Evolutionary conservation across 2,797 vertebrate genomes (phyloP).

Genomic region (Anisognathus igniventris): DNA sequence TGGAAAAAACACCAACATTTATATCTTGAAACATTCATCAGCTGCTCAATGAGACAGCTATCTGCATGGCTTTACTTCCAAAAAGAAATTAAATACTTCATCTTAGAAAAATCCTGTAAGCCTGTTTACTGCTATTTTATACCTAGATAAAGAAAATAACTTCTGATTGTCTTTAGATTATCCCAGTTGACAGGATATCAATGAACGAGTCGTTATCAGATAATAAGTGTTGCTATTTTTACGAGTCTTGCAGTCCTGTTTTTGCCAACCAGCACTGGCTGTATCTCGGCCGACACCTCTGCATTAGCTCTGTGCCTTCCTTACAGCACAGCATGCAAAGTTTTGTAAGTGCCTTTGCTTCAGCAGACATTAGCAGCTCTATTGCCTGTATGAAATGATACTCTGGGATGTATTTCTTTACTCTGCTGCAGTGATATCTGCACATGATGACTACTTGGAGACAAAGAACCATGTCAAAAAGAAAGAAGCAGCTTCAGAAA

Average conservation of each 20-base stretch:
- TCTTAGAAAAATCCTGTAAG: neutral
- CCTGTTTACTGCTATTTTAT: neutral
- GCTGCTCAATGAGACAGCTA: neutral
- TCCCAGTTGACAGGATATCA: neutral
- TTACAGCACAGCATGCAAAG: neutral
- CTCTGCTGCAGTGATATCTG: neutral
- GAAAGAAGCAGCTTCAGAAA: neutral
- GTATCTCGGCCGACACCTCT: neutral
- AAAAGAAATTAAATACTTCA: neutral
- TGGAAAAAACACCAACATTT: neutral
- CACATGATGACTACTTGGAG: slow-evolving; percentile 2
- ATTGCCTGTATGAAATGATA: neutral
- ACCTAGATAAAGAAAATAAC: slow-evolving; percentile 8
- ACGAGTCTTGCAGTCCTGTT: neutral
- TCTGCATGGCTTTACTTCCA: neutral
- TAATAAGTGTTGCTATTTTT: slow-evolving; percentile 1
- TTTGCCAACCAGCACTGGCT: neutral
- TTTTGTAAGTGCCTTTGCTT: neutral
- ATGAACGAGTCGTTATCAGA: neutral
- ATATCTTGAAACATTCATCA: neutral
- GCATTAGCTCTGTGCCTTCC: neutral
- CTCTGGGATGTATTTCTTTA: slow-evolving; percentile 3
- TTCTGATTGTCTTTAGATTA: slow-evolving; percentile 3
- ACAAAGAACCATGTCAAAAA: neutral
- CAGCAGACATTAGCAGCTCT: slow-evolving; percentile 20